Percentiles rank a stretch among this genome's conserved stretches.
Evolutionary conservation across 2,797 vertebrate genomes (phyloP).

Genomic region (Aulostomus chinensis): DNA sequence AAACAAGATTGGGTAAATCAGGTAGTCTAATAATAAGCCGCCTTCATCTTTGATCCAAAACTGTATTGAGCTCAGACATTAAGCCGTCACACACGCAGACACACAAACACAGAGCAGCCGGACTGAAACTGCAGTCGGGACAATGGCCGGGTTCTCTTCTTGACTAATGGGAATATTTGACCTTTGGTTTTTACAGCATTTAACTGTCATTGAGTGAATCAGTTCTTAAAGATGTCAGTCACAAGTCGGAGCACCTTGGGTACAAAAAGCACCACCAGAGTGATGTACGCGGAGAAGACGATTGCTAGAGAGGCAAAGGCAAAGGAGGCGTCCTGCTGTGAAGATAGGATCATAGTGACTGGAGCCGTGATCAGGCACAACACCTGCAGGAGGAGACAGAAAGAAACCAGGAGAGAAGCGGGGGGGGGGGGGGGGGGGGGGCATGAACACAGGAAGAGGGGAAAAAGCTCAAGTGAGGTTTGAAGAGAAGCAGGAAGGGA

Average conservation of each 20-base stretch:
- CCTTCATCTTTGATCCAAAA: no score
- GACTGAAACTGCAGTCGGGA: not conserved
- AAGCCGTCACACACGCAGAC: no score
- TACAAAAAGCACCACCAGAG: conserved; percentile 93
- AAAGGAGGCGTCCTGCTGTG: conserved; percentile 94
- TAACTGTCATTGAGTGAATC: not conserved
- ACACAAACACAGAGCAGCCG: no score
- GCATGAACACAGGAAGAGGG: not conserved
- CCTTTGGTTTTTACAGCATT: conserved; percentile 16
- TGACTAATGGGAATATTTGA: conserved; percentile 3
- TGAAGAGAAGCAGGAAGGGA: conserved; percentile 2
- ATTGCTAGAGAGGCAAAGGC: conserved; percentile 92
- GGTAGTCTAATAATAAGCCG: no score
- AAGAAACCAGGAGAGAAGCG: not conserved
- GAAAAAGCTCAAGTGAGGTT: not conserved
- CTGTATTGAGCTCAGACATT: not conserved
- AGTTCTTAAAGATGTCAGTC: conserved; percentile 13
- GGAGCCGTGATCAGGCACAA: conserved; percentile 95
- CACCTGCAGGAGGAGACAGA: conserved; percentile 75
- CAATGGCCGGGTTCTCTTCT: no score
- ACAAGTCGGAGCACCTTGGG: conserved; percentile 84
- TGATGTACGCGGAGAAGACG: conserved; percentile 96
- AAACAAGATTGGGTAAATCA: no score
- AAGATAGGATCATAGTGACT: conserved; percentile 96
- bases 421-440: no score